Evolutionary conservation across 2,797 vertebrate species (phyloP), one percentile per base, ranked within the genome.

Genomic region (Danio kyathit): DNA sequence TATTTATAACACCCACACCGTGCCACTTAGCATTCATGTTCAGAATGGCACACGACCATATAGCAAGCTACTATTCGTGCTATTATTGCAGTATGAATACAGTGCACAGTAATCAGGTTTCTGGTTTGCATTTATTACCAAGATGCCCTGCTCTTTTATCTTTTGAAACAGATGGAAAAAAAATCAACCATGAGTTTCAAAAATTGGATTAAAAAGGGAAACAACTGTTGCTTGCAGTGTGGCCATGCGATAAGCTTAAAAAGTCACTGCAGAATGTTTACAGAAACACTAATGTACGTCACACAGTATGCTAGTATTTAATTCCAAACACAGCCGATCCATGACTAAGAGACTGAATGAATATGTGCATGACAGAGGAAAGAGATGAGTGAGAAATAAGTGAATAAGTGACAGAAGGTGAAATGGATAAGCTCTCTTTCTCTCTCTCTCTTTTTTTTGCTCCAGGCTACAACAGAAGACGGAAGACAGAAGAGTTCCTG

Each of bases 401-500:
- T 11, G 52, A 48, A 56, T 59, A 57, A 59, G 75, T 64, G 78
- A 72, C 78, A 84, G 82, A 85, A 81, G 82, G 80, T 82, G 79
- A 65, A 67, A 56, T 73, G 52, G 69, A 63, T 76, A 76, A 73
- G 74, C 79, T 57, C 61, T 29, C 29, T 29, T 3, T 29, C 29
- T 29, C 29, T 29, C 29, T 29, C n/a, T n/a, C n/a, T n/a, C n/a
- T n/a, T 82, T 75, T 87, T 81, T 69, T 79, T 74, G 76, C 78
- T 79, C 46, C 73, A 72, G 75, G 79, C 51, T 44, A 48, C 7
- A 70, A 56, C 43, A 73, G 81, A 83, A 80, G 82, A 79, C 72
- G 73, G 75, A 71, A 81, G 84, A 87, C 78, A 85, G 83, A 70
- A 67, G 78, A 86, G 74, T 74, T 73, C 74, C 76, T 11, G 44